Evolutionary conservation across 2,888 invertebrate species (phyloP), one percentile per base, ranked within the genome.

Genomic region (Brachycybe producta): DNA sequence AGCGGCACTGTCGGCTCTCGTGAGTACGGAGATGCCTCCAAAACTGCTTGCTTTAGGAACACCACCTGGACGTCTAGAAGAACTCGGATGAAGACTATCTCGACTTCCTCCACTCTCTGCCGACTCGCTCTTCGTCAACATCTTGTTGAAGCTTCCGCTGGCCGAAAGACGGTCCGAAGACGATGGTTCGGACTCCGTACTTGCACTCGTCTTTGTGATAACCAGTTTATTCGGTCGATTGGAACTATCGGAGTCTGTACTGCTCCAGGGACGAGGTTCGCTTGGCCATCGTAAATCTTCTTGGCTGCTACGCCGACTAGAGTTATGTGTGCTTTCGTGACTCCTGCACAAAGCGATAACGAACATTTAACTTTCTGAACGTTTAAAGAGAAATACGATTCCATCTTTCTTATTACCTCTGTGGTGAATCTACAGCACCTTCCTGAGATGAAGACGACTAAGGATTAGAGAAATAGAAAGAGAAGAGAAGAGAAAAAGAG

Each of bases 1-100:
- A 56, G 75, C 72, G 34, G 75, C 72, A 58, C 78, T 78, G 60
- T 80, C 81, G 7, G 77, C 78, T 28, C 79, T 73, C 17, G 67
- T 67, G 2, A 73, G 61, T 15, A 67, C 57, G 73, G 67, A 61
- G n/a, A 59, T 59, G 70, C 69, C 47, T 64, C 60, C 56, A 39
- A 90, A 91, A 67, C 86, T 88, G 70, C 84, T 86, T 45, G 87
- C 84, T 66, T 85, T 85, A 41, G 82, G 80, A 39, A 82, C 79
- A 15, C 76, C 69, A 15, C 76, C 69, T 27, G 71, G 63, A 27
- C 68, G 65, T 41, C 67, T 61, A n/a, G n/a, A n/a, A n/a, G n/a
- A n/a, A n/a, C n/a, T n/a, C 66, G 75, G 61, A 36, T 66, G 65
- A 45, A 67, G 64, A 1, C 67, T 66, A 49, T 72, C 70, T 24